These are phyloP conservation scores for Erythrolamprus reginae DNA, from an alignment of 2,113 vertebrate genomes.

Conservation along the genomic window DNA sequence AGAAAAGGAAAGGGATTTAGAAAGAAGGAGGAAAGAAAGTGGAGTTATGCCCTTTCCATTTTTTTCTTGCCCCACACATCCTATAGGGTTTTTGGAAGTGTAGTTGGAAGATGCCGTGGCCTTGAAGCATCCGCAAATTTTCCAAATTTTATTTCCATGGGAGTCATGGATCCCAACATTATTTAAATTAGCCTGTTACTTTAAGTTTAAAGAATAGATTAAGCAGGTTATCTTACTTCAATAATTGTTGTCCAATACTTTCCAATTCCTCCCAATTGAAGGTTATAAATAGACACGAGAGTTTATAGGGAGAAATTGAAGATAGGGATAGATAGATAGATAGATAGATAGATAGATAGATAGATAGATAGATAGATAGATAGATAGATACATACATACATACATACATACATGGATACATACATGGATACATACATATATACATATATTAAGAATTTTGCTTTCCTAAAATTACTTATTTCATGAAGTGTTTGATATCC, in stretches of 20 bases:
- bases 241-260: background rate
- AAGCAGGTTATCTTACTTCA: background rate
- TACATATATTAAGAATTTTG: background rate
- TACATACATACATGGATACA: too few relatives aligned
- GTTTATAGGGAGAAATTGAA: background rate
- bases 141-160: background rate
- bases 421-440: background rate
- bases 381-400: too few relatives aligned
- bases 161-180: background rate
- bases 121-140: background rate
- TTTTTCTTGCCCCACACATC: background rate
- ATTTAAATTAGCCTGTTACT: background rate
- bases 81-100: background rate
- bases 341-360: too few relatives aligned
- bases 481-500: background rate
- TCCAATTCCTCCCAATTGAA: background rate
- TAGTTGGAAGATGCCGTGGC: background rate
- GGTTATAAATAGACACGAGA: background rate
- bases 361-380: too few relatives aligned
- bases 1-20: too few relatives aligned
- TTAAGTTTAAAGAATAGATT: background rate
- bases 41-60: background rate
- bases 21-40: background rate
- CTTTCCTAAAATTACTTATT: background rate
- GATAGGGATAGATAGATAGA: background rate